Percentiles rank a stretch among this genome's conserved stretches.
phyloP scores from a whole-genome alignment of 1,140 invertebrate genomes.

The Saccostrea glomerata region DNA sequence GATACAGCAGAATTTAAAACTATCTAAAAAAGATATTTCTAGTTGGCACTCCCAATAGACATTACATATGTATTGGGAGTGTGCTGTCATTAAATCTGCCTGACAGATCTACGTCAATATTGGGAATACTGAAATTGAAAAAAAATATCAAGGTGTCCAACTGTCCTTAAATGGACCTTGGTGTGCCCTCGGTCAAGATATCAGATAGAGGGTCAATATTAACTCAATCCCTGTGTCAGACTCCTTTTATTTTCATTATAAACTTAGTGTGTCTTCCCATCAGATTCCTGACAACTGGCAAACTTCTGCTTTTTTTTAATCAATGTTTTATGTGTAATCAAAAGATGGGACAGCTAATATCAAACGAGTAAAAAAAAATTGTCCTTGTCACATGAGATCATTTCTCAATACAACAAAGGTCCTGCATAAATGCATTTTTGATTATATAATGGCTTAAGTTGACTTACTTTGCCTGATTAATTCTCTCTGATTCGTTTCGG shows the following conservation, averaged over 20 bases:
- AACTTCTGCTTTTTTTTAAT: background rate
- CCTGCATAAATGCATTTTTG: background rate
- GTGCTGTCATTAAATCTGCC: background rate
- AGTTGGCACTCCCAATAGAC: background rate
- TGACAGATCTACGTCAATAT: background rate
- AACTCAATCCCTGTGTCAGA: background rate
- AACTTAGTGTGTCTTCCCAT: background rate
- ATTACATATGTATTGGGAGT: background rate
- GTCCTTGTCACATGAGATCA: background rate
- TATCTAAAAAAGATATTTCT: background rate
- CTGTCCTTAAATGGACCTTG: background rate
- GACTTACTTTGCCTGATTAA: conserved; percentile 70
- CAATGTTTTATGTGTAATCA: background rate
- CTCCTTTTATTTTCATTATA: background rate
- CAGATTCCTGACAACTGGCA: background rate
- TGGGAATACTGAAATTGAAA: background rate
- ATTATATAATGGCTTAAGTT: background rate
- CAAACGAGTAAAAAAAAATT: background rate
- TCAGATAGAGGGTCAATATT: background rate
- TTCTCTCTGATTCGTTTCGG: conserved; percentile 67
- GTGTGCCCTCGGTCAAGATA: background rate
- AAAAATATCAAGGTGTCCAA: background rate
- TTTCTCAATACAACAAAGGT: background rate
- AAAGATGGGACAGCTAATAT: background rate
- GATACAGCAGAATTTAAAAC: conserved; percentile 28